Percentiles rank a stretch among this genome's conserved stretches.
Conservation (phyloP, 2,888 invertebrate species). For the Pherbina coryleti region DNA sequence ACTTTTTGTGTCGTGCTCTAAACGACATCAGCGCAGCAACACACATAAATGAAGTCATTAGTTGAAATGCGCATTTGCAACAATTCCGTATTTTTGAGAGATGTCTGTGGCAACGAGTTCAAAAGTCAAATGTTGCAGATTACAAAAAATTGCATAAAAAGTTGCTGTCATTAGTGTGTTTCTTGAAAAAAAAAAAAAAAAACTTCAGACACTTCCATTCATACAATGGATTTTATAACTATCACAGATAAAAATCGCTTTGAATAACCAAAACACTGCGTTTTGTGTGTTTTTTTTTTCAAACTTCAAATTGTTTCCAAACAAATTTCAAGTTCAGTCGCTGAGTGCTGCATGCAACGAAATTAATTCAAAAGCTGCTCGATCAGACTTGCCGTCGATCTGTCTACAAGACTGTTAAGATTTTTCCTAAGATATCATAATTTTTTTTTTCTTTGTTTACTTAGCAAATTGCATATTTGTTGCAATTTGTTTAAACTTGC, state of each 20-base stretch:
- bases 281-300: neutral
- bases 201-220: no score
- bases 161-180: neutral
- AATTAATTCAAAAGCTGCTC: neutral
- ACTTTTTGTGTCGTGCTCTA: neutral
- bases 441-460: neutral
- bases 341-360: neutral
- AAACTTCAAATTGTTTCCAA: neutral
- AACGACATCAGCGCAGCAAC: neutral
- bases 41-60: constrained; percentile 36
- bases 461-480: neutral
- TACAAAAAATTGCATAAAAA: neutral
- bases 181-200: neutral
- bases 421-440: constrained; percentile 26
- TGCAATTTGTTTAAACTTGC: constrained; percentile 24
- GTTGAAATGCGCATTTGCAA: constrained; percentile 23
- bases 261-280: neutral
- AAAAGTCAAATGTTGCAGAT: neutral
- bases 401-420: constrained; percentile 15
- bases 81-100: neutral
- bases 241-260: no score
- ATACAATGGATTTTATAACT: no score
- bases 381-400: constrained; percentile 34
- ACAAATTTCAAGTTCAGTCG: constrained; percentile 27
- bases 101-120: neutral